A percentile compares a stretch with the other conserved stretches of the same genome.
phyloP scores from a whole-genome alignment of 2,113 vertebrate genomes.

The Oncorhynchus mykiss region DNA sequence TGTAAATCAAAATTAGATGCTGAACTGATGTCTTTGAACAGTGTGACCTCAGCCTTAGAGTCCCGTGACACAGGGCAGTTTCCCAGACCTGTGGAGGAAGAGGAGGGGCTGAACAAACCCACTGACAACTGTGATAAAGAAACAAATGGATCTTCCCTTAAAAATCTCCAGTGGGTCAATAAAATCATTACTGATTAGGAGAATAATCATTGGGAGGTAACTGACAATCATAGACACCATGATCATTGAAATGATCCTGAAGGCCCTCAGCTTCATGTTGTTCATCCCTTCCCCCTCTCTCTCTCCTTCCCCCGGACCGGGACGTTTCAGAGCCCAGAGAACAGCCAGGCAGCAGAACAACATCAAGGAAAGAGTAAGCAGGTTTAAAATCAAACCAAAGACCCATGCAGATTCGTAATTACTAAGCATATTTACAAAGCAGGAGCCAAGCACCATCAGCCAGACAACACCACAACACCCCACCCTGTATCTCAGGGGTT shows the following conservation, averaged over 20 bases:
- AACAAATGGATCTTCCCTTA: neutral
- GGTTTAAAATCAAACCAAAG: neutral
- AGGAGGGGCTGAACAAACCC: neutral
- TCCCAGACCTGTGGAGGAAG: neutral
- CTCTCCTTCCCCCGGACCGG: neutral
- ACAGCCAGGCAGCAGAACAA: constrained; percentile 8
- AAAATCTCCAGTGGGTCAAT: neutral
- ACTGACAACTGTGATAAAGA: neutral
- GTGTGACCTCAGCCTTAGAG: neutral
- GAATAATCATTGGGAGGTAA: neutral
- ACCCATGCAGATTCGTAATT: no score
- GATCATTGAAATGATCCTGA: neutral
- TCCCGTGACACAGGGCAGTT: neutral
- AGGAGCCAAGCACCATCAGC: neutral
- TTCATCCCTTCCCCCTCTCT: neutral
- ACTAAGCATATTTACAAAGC: neutral
- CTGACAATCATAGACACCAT: neutral
- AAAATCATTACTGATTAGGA: neutral
- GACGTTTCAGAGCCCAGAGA: constrained; percentile 2
- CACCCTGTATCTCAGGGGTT: constrained; percentile 11
- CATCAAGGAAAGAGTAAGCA: neutral
- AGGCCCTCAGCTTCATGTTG: constrained; percentile 2
- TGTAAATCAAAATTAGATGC: no score
- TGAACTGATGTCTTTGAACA: no score
- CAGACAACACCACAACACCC: neutral